These are phyloP conservation scores for Clytia hemisphaerica DNA, from an alignment of 30 jellyfish, hydroid and myxozoan species.

Conservation along the genomic window DNA sequence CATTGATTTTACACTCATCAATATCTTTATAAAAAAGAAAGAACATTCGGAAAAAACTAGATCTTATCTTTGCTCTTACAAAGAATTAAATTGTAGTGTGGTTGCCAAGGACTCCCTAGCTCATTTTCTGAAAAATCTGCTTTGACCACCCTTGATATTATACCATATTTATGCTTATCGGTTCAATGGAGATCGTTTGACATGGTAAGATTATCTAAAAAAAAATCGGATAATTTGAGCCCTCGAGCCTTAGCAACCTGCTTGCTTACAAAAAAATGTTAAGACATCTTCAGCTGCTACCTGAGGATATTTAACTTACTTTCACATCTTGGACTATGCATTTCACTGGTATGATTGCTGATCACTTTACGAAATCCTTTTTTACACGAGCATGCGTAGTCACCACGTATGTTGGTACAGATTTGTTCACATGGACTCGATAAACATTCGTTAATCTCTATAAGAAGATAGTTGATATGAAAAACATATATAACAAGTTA, in stretches of 20 bases:
- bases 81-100: not conserved
- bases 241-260: not conserved
- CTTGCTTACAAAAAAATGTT: not conserved
- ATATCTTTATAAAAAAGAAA: not conserved
- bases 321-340: not conserved
- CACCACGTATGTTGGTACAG: slow-evolving; percentile 6
- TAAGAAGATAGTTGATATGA: too few species aligned
- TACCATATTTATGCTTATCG: too few species aligned
- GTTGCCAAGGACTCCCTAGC: too few species aligned
- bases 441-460: slow-evolving; percentile 1
- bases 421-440: slow-evolving; percentile 2
- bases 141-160: too few species aligned
- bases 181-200: not conserved
- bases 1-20: slow-evolving; percentile 8
- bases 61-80: not conserved
- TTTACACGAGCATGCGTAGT: not conserved
- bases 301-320: not conserved
- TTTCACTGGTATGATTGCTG: not conserved
- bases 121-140: too few species aligned
- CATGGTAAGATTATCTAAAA: not conserved
- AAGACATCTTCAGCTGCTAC: not conserved
- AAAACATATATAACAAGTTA: too few species aligned
- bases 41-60: too few species aligned
- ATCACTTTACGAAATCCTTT: not conserved
- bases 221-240: not conserved